A percentile compares a stretch with the other conserved stretches of the same genome.
phyloP scores from a whole-genome alignment of 2,113 vertebrate species.

The Conger conger region DNA sequence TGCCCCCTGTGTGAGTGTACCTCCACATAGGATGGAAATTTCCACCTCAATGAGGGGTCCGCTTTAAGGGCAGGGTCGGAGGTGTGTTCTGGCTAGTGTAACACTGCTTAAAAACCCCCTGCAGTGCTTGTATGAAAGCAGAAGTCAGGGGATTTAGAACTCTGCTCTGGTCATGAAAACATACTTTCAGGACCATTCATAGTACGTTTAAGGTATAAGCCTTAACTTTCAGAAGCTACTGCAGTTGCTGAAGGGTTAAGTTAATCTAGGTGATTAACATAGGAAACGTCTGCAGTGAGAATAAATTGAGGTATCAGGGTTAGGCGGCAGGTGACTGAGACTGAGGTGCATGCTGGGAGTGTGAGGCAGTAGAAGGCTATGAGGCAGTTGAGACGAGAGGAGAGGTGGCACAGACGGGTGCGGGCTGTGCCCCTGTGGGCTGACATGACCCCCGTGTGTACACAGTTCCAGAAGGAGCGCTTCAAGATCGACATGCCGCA shows the following conservation, averaged over 20 bases:
- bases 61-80: not conserved
- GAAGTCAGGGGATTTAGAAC: not conserved
- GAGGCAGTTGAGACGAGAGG: constrained; percentile 30
- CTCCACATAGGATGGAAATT: not conserved
- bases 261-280: not conserved
- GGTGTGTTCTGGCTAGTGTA: not conserved
- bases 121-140: not conserved
- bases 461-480: constrained; percentile 97
- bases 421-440: not conserved
- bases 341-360: not conserved
- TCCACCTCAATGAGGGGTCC: not conserved
- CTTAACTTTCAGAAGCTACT: not conserved
- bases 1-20: not conserved
- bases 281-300: not conserved
- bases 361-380: constrained; percentile 26
- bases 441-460: constrained; percentile 38
- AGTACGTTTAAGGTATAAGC: not conserved
- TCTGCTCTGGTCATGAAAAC: not conserved
- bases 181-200: not conserved
- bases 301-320: not conserved
- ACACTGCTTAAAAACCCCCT: not conserved
- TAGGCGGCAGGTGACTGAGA: not conserved
- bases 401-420: not conserved
- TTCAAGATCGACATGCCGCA: constrained; percentile 99
- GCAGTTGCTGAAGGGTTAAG: not conserved